Evolutionary conservation across 2,888 invertebrate genomes (phyloP).

Genomic region (Trypoxylon attenuatum): DNA sequence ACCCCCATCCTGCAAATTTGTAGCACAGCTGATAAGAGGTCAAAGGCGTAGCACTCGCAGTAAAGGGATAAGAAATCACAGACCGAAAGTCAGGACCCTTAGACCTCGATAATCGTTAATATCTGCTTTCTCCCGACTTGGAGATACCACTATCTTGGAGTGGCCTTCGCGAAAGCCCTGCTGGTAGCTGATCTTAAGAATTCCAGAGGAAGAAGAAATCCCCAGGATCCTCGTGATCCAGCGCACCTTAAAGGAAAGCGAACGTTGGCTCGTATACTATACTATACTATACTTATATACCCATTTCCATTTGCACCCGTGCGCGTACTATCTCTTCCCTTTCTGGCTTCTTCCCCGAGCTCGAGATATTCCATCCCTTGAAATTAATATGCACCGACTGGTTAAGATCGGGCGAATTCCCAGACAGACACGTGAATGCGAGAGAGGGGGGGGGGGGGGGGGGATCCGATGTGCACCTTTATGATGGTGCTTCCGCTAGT

Average conservation of each 20-base stretch:
- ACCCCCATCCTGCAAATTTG: too few species aligned
- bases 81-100: conserved; percentile 33
- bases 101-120: conserved; percentile 63
- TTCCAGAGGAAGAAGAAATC: conserved; percentile 52
- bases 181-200: conserved; percentile 50
- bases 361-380: conserved; percentile 58
- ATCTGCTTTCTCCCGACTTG: conserved; percentile 23
- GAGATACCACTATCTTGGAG: conserved; percentile 16
- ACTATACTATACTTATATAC: conserved; percentile 11
- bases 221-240: conserved; percentile 31
- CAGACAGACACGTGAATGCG: conserved; percentile 56
- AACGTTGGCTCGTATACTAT: conserved; percentile 20
- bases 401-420: conserved; percentile 57
- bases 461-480: conserved; percentile 50
- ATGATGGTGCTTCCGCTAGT: conserved; percentile 31
- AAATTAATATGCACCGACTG: conserved; percentile 63
- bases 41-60: not conserved
- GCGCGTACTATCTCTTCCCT: too few species aligned
- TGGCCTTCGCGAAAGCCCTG: conserved; percentile 26
- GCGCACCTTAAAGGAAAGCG: conserved; percentile 26
- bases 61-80: not conserved
- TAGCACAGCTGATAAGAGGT: conserved; percentile 24
- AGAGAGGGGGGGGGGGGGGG: too few species aligned
- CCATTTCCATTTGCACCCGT: not conserved
- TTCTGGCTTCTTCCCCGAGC: conserved; percentile 54